Percentiles rank a stretch among this genome's conserved stretches.
These are phyloP conservation scores for Zaprionus nigranus DNA, from an alignment of 1,140 invertebrate genomes.

Conservation along the genomic window DNA sequence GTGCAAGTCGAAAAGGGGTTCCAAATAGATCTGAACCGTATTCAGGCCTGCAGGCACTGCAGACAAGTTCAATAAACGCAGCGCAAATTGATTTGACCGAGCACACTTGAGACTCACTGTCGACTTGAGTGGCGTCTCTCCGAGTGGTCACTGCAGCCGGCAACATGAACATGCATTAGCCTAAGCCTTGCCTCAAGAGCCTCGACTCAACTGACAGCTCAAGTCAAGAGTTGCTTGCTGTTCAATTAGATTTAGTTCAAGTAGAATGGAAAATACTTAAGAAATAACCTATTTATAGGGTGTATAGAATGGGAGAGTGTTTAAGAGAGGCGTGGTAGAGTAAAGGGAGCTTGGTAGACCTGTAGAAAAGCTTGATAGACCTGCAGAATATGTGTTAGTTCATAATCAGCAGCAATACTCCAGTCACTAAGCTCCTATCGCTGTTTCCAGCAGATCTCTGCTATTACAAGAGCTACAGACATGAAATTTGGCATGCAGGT, in stretches of 20 bases:
- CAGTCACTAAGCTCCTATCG: too few species aligned
- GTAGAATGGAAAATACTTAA: neutral
- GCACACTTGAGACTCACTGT: slow-evolving; percentile 49
- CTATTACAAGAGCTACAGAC: neutral
- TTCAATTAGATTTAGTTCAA: neutral
- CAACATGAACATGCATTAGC: slow-evolving; percentile 21
- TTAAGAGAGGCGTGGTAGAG: too few species aligned
- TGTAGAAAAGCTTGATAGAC: neutral
- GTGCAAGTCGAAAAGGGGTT: slow-evolving; percentile 53
- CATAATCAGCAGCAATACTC: too few species aligned
- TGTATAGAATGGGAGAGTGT: too few species aligned
- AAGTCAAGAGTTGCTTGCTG: neutral
- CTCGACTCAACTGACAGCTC: neutral
- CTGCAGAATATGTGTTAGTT: too few species aligned
- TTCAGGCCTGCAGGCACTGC: slow-evolving; percentile 19
- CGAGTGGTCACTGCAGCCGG: slow-evolving; percentile 7
- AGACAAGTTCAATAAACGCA: slow-evolving; percentile 76
- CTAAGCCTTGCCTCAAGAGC: slow-evolving; percentile 5
- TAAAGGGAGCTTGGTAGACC: neutral
- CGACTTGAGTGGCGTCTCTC: slow-evolving; percentile 22
- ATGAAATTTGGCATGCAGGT: neutral
- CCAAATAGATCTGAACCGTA: neutral
- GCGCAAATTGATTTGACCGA: slow-evolving; percentile 76
- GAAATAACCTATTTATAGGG: too few species aligned
- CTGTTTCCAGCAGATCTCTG: neutral